These are phyloP conservation scores for Corythaixoides concolor DNA, from an alignment of 2,113 vertebrate genomes.

Conservation along the genomic window DNA sequence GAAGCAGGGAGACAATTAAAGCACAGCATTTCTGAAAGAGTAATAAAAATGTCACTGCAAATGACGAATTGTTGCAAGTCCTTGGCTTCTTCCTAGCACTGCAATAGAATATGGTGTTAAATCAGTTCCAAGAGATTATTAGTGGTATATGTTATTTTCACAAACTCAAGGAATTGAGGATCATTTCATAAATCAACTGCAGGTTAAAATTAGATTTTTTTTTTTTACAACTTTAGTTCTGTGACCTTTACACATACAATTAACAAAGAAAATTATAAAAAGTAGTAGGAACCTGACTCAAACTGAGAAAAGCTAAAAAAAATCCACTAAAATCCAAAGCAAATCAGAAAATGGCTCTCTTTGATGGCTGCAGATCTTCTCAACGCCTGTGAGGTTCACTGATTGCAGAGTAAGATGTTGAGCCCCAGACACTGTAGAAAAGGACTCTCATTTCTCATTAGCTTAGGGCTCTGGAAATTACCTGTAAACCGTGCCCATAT, in stretches of 20 bases:
- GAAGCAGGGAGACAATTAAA: constrained; percentile 66
- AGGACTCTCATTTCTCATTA: neutral
- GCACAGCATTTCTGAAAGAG: constrained; percentile 56
- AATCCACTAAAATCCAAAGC: neutral
- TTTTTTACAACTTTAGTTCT: neutral
- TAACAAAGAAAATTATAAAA: neutral
- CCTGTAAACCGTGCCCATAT: neutral
- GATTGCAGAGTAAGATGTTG: neutral
- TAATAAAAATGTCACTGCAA: constrained; percentile 67
- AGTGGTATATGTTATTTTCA: constrained; percentile 47
- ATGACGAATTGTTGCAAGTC: constrained; percentile 62
- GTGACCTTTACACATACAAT: neutral
- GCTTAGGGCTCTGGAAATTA: neutral
- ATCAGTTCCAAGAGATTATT: constrained; percentile 62
- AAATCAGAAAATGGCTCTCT: neutral
- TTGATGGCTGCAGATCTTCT: neutral
- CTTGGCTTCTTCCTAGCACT: constrained; percentile 58
- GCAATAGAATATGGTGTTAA: constrained; percentile 46
- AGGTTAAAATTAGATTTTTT: constrained; percentile 14
- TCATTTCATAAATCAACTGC: constrained; percentile 48
- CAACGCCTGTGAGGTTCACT: neutral
- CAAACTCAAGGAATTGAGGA: constrained; percentile 23
- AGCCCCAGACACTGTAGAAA: neutral
- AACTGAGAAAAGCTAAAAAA: neutral
- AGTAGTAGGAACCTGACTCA: neutral